Percentiles rank a stretch among this genome's conserved stretches.
Evolutionary conservation across 2,888 invertebrate genomes (phyloP).

Genomic region (Panorpa germanica): DNA sequence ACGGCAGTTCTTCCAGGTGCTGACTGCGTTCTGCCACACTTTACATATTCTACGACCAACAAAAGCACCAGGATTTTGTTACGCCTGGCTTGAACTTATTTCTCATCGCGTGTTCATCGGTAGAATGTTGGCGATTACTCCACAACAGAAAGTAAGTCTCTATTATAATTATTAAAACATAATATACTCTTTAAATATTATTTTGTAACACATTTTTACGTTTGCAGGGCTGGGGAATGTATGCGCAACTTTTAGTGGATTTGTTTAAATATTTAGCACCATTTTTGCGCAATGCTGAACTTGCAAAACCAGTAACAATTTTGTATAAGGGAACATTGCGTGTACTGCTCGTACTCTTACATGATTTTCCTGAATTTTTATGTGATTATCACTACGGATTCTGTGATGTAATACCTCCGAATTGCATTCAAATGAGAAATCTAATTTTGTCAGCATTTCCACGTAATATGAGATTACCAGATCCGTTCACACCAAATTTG

Average conservation of each 20-base stretch:
- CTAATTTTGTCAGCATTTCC: conserved; percentile 96
- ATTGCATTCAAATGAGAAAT: conserved; percentile 98
- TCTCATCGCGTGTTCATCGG: conserved; percentile 94
- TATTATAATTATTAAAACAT: too few relatives aligned
- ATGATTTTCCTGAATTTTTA: conserved; percentile 98
- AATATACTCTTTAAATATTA: conserved; percentile 3
- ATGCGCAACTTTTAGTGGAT: conserved; percentile 87
- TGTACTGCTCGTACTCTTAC: conserved; percentile 83
- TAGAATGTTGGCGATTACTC: conserved; percentile 74
- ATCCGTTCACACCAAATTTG: conserved; percentile 95
- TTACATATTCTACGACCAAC: conserved; percentile 83
- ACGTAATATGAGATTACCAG: conserved; percentile 92
- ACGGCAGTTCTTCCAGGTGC: too few relatives aligned
- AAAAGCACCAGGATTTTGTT: conserved; percentile 91
- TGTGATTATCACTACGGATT: conserved; percentile 99
- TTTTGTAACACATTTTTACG: conserved; percentile 7
- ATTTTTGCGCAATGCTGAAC: conserved; percentile 89
- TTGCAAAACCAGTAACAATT: conserved; percentile 82
- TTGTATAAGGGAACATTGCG: conserved; percentile 92
- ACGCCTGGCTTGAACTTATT: conserved; percentile 95
- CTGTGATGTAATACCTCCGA: conserved; percentile 97
- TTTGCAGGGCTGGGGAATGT: conserved; percentile 80
- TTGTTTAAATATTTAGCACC: conserved; percentile 94
- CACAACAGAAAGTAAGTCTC: conserved; percentile 58
- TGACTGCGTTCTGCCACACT: conserved; percentile 92